Conservation (phyloP, 1,140 invertebrate genomes). For the Drosophila nebulosa region DNA sequence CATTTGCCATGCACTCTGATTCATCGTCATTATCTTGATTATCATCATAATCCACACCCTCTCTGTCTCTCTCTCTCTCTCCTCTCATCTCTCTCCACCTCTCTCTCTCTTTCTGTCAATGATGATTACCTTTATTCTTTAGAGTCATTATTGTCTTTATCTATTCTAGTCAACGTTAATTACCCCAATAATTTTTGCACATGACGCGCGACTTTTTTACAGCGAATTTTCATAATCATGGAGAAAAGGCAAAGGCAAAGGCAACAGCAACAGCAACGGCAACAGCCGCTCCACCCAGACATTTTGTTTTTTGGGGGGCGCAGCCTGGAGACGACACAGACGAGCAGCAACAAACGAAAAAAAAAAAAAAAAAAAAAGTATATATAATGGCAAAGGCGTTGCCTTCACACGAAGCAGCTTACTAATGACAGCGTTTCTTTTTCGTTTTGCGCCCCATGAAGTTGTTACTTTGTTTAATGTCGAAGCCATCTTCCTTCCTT, state of each 20-base stretch:
- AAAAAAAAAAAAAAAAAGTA: not conserved
- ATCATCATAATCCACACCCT: not conserved
- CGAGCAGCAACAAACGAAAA: not conserved
- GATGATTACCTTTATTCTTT: not conserved
- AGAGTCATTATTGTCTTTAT: slow-evolving; percentile 5
- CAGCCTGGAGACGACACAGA: not conserved
- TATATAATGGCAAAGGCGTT: slow-evolving; percentile 18
- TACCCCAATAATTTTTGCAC: slow-evolving; percentile 11
- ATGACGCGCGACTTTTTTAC: slow-evolving; percentile 3
- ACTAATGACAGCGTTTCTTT: slow-evolving; percentile 33
- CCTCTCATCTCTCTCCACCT: no score
- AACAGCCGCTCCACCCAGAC: not conserved
- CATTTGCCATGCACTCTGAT: slow-evolving; percentile 7
- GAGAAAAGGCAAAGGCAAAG: not conserved
- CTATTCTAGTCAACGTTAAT: slow-evolving; percentile 8
- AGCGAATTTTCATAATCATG: slow-evolving; percentile 3
- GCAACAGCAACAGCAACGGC: not conserved
- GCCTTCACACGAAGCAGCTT: slow-evolving; percentile 17
- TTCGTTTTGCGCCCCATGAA: slow-evolving; percentile 28
- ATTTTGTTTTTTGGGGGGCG: not conserved
- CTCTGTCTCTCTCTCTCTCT: no score
- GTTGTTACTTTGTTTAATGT: slow-evolving; percentile 71
- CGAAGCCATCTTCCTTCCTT: slow-evolving; percentile 36
- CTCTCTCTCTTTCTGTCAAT: no score
- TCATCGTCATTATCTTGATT: not conserved